Conservation (phyloP, 2,888 invertebrate species). For the Phyto melanocephala region DNA sequence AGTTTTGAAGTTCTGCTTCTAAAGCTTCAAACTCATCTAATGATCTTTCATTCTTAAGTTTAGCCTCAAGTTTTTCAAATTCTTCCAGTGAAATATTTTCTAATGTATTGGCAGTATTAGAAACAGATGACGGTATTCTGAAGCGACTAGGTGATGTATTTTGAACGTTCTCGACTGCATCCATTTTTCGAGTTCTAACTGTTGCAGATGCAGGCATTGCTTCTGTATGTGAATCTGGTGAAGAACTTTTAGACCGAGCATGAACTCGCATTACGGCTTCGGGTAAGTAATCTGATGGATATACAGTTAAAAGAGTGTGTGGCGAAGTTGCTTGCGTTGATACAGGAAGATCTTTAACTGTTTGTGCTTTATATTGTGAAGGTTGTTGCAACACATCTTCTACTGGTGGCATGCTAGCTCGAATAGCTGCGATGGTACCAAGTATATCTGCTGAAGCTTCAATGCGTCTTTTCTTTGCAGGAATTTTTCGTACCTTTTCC, state of each 20-base stretch:
- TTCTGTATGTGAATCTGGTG: not conserved
- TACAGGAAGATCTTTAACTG: not conserved
- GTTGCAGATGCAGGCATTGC: not conserved
- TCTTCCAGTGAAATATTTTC: conserved; percentile 5
- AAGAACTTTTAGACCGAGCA: not conserved
- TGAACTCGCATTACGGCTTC: not conserved
- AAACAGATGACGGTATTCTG: not conserved
- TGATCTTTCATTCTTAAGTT: not conserved
- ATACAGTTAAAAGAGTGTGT: not conserved
- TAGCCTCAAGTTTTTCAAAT: conserved; percentile 22
- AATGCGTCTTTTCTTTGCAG: conserved; percentile 1
- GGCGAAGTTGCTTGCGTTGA: not conserved
- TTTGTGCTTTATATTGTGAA: not conserved
- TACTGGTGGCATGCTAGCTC: conserved; percentile 19
- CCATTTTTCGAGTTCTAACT: not conserved
- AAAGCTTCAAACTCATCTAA: conserved; percentile 34
- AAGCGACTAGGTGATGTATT: not conserved
- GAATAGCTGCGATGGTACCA: conserved; percentile 44
- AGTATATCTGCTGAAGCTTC: conserved; percentile 33
- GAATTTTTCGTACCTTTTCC: conserved; percentile 16
- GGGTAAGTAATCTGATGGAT: not conserved
- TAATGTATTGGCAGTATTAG: not conserved
- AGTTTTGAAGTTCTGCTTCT: conserved; percentile 4
- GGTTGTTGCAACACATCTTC: not conserved
- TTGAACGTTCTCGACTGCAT: not conserved